These are phyloP conservation scores for Xanthia togata DNA, from an alignment of 2,888 invertebrate genomes.

Conservation along the genomic window DNA sequence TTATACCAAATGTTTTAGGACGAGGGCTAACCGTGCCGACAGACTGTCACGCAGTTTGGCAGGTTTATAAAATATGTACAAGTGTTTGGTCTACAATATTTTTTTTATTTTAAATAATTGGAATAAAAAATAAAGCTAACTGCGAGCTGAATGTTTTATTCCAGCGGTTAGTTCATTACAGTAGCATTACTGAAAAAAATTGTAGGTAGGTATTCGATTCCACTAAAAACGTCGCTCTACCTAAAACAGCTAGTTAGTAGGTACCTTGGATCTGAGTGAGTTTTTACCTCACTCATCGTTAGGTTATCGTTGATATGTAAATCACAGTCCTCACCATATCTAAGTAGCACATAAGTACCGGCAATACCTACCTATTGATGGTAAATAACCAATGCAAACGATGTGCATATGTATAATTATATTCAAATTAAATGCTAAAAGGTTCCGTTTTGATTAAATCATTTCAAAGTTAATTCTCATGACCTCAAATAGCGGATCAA, in stretches of 20 bases:
- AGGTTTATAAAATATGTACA: too few relatives aligned
- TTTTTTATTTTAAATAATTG: too few relatives aligned
- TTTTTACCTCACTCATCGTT: slow-evolving; percentile 8
- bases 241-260: neutral
- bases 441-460: slow-evolving; percentile 70
- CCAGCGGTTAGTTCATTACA: neutral
- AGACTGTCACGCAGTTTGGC: too few relatives aligned
- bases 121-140: neutral
- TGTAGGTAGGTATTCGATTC: neutral
- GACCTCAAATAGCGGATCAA: slow-evolving; percentile 68
- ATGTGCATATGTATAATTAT: slow-evolving; percentile 6
- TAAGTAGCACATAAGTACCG: slow-evolving; percentile 6
- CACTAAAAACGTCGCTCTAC: neutral
- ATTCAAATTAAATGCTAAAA: slow-evolving; percentile 30
- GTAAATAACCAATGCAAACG: neutral
- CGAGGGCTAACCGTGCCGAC: too few relatives aligned
- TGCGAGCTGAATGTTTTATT: too few relatives aligned
- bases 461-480: slow-evolving; percentile 67
- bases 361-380: slow-evolving; percentile 6
- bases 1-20: too few relatives aligned
- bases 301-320: slow-evolving; percentile 27
- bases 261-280: neutral
- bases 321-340: slow-evolving; percentile 1
- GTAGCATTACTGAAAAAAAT: neutral
- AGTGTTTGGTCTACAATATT: too few relatives aligned